A percentile compares a stretch with the other conserved stretches of the same genome.
phyloP scores from a whole-genome alignment of 2,888 invertebrate genomes.

The Luperina nickerlii region DNA sequence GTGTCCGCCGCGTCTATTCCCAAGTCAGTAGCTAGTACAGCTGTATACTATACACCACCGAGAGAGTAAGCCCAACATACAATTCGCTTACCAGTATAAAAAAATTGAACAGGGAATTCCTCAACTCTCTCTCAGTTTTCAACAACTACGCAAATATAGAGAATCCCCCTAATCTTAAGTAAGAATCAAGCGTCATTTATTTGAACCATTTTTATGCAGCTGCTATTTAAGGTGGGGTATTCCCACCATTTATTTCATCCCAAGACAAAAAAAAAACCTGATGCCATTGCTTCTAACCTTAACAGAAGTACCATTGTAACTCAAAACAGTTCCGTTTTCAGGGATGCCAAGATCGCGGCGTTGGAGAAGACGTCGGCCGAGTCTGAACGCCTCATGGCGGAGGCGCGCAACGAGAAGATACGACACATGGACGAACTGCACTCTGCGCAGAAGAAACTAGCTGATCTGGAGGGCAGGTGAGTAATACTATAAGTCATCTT shows the following conservation, averaged over 20 bases:
- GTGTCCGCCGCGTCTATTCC: conserved; percentile 95
- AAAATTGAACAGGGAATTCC: too few relatives aligned
- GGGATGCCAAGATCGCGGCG: conserved; percentile 96
- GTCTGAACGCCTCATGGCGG: conserved; percentile 95
- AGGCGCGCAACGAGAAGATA: conserved; percentile 96
- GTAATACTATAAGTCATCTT: neutral
- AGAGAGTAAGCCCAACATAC: neutral
- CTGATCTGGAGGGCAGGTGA: conserved; percentile 95
- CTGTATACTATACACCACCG: neutral
- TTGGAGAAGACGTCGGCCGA: conserved; percentile 95
- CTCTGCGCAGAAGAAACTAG: conserved; percentile 95
- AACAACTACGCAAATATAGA: neutral
- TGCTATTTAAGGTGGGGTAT: neutral
- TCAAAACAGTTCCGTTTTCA: conserved; percentile 74
- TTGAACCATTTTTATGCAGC: neutral
- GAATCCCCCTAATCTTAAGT: neutral
- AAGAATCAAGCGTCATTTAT: neutral
- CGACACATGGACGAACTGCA: conserved; percentile 97
- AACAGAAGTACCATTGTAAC: conserved; percentile 55
- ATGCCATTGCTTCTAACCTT: conserved; percentile 63
- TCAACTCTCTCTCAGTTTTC: neutral
- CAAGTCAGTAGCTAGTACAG: conserved; percentile 84
- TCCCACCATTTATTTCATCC: neutral
- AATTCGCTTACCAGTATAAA: neutral
- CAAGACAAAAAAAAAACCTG: neutral